Base-by-base conservation (phyloP, 2,888 invertebrate species). In the Scaptodrosophila latifasciaeformis region DNA sequence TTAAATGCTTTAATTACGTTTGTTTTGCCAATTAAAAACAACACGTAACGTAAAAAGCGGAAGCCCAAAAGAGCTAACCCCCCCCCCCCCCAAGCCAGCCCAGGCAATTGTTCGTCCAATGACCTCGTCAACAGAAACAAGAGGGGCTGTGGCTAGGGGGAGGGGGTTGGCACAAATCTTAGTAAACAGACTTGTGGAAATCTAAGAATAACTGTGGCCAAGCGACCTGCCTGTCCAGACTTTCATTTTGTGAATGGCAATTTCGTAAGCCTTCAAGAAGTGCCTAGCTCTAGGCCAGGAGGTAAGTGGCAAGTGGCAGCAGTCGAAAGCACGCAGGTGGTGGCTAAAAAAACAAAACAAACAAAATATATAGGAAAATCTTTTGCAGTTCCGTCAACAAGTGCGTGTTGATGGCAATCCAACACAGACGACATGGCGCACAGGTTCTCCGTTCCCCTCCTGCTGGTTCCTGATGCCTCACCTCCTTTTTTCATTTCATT, bases 1-100 rank as follows among this genome's bases (percentile, higher is more conserved):
- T n/a, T 67, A 62, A 72, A 76, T 69, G 67, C 59, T 60, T 70
- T 65, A 79, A 79, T 75, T 76, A 65, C 77, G 62, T 77, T 79
- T 67, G 59, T 54, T 67, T 65, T 65, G 40, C 70, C 74, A 75
- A 75, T 80, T 74, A 72, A 77, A 70, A 63, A 58, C 52, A 63
- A 57, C 60, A 70, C 54, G 60, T 61, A 67, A 37, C 44, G 37
- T 51, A 37, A 37, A n/a, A n/a, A n/a, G n/a, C 37, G 37, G 18
- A 37, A 10, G 37, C 18, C 17, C 17, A 18, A 18, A 12, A 10
- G 9, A 37, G 37, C 6, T 15, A 42, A 12, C 10, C 30, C 17
- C 45, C 49, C 29, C 29, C 37, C 21, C 37, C 15, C 31, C 19
- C 40, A 29, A 31, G 17, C 31, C 29, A 42, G 6, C 15, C 4